A percentile compares a stretch with the other conserved stretches of the same genome.
These are phyloP conservation scores for Phataginus tetradactyla DNA, from an alignment of 2,797 vertebrate genomes.

Conservation along the genomic window DNA sequence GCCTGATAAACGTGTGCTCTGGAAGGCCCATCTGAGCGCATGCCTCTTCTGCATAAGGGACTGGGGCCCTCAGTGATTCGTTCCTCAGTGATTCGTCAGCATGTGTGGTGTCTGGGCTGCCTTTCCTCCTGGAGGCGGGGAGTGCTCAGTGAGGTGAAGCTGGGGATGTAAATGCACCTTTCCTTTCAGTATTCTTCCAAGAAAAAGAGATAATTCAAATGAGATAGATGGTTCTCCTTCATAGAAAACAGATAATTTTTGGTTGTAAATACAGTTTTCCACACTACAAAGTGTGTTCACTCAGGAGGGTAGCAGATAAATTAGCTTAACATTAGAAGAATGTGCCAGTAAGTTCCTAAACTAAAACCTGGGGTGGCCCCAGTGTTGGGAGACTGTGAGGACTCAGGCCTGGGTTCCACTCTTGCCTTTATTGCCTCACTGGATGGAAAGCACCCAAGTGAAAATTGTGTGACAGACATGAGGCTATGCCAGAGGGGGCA, in stretches of 20 bases:
- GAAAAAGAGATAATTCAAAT: constrained; percentile 65
- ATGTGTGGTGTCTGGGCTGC: background rate
- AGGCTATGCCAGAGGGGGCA: accelerated
- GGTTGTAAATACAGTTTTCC: constrained; percentile 49
- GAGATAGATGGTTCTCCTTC: background rate
- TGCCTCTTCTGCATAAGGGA: background rate
- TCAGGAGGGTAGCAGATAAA: background rate
- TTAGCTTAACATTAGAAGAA: background rate
- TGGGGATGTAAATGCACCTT: background rate
- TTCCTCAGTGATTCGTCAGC: background rate
- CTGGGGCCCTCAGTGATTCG: accelerated
- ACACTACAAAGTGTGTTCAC: background rate
- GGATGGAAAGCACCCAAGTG: background rate
- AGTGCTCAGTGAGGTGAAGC: background rate
- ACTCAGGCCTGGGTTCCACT: background rate
- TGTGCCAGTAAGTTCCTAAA: background rate
- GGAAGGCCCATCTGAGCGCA: accelerated
- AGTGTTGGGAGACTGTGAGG: background rate
- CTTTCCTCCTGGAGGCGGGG: background rate
- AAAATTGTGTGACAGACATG: background rate
- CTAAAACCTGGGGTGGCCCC: accelerated
- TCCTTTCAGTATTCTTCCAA: constrained; percentile 26
- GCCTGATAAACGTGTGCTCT: accelerated
- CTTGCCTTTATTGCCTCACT: too few relatives aligned
- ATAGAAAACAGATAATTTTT: constrained; percentile 20